Base-by-base conservation (phyloP, 64 coral and sea anemone genomes). In the Pachyseris speciosa region DNA sequence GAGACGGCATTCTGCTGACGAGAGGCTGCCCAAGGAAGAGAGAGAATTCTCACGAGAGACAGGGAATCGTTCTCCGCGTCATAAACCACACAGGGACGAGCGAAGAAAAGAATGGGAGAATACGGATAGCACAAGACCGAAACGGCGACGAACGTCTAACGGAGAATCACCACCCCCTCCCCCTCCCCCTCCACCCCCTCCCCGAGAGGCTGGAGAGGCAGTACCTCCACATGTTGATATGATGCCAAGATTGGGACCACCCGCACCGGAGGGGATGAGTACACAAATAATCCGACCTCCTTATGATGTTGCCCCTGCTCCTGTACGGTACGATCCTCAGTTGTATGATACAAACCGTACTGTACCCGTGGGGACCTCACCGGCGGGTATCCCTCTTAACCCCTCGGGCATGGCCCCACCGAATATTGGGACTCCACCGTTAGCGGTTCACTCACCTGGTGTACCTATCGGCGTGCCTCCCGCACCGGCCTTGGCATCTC, bases 131-230 rank as follows among this genome's bases (percentile, higher is more conserved):
- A 47, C 58, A 10, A 88, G 79, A 44, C 33, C 91, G 20, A 94
- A 98, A 83, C 55, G 93, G 55, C 81, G 88, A 19, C 93, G 80
- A 17, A 15, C 64, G 27, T 78, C 89, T 6, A 34, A 79, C 29
- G 93, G 94, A 20, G 96, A 94, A 74, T 94, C 96, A 2, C 96
- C 96, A 30, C 92, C 96, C 28, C 96, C 96, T 37, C 96, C 96
- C 13, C 96, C 96, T 1, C 96, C 96, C 17, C 95, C 95, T 0
- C 96, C 96, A 16, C 94, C 94, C 10, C 89, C 89, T 30, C 89
- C 89, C 15, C 51, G 48, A 64, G 72, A 75, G 27, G 78, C 78
- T 63, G 74, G 36, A 7, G 88, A 90, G 34, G 88, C 22, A 11
- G 50, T 36, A 22, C 75, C 43, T 0, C 30, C 51, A 1, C 77